Evolutionary conservation across 2,888 invertebrate species (phyloP), one percentile per base, ranked within the genome.

Genomic region (Drepanosiphum platanoidis): DNA sequence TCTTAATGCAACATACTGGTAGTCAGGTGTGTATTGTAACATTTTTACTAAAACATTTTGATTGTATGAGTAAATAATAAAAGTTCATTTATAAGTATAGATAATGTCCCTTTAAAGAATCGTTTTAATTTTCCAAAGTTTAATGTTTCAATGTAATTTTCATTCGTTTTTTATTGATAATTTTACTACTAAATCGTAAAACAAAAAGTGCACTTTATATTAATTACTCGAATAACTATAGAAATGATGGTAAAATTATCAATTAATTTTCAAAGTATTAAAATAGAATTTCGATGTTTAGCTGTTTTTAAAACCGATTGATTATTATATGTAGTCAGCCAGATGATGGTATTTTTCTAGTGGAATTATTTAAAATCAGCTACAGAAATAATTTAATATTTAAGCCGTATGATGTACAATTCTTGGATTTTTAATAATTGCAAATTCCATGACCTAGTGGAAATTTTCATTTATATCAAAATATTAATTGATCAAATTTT

Each of bases 401-500:
- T 34, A 52, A 72, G 32, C 22, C 18, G 27, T 46, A 80, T 66
- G 18, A 42, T 64, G 15, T 52, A 52, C 13, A 52, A n/a, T 52
- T 77, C 32, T 78, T 78, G n/a, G n/a, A 9, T n/a, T n/a, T n/a
- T n/a, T n/a, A n/a, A n/a, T n/a, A n/a, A 42, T 78, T 42, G 39
- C n/a, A 46, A 68, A 36, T 52, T 52, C 18, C 52, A 80, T 70
- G 68, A 68, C 66, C 11, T 8, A 11, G 15, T 68, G 27, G 18
- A 68, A 68, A 18, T 8, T n/a, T 22, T 34, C 36, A 80, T 52
- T 27, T 27, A 34, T 80, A 80, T 34, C 27, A 68, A 52, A 68
- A 80, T 68, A 15, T 80, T 27, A 34, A 52, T 80, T 52, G 80
- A 80, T 80, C 68, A 80, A 70, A 80, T 36, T 80, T 27, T 80